Evolutionary conservation across 2,113 vertebrate species (phyloP).

Genomic region (Ammodytes dubius): DNA sequence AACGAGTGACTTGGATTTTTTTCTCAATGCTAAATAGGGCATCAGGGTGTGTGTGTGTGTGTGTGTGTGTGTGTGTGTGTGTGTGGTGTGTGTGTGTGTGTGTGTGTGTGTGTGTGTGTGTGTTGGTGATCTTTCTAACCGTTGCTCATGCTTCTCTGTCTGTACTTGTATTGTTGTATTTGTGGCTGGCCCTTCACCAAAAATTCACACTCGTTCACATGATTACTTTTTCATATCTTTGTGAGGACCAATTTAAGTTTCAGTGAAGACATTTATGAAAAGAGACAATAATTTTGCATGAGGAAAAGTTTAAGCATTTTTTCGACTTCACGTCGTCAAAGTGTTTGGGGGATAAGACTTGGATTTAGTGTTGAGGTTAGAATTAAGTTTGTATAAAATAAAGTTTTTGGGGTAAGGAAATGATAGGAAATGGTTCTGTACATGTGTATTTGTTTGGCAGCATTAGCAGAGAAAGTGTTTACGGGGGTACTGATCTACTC

Average conservation of each 20-base stretch:
- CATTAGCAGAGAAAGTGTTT: constrained; percentile 11
- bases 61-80: constrained; percentile 2
- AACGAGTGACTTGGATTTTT: too few species aligned
- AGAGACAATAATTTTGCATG: too few species aligned
- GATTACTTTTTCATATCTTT: background rate
- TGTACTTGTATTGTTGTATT: constrained; percentile 50
- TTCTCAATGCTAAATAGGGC: too few species aligned
- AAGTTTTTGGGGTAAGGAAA: background rate
- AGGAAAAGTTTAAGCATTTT: too few species aligned
- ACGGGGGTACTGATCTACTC: constrained; percentile 15
- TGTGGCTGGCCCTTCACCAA: background rate
- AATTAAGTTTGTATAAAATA: background rate
- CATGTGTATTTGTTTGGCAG: background rate
- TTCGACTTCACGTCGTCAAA: too few species aligned
- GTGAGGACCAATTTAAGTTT: background rate
- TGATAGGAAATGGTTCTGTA: background rate
- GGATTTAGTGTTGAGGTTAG: background rate
- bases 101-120: constrained; percentile 15
- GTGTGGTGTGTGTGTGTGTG: constrained; percentile 19
- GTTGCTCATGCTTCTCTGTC: constrained; percentile 19
- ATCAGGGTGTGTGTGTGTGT: background rate
- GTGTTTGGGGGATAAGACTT: too few species aligned
- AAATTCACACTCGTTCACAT: background rate
- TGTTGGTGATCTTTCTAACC: constrained; percentile 30
- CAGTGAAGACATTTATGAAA: background rate